Evolutionary conservation across 2,888 invertebrate genomes (phyloP), one percentile per base, ranked within the genome.

Genomic region (Fragum sueziense): DNA sequence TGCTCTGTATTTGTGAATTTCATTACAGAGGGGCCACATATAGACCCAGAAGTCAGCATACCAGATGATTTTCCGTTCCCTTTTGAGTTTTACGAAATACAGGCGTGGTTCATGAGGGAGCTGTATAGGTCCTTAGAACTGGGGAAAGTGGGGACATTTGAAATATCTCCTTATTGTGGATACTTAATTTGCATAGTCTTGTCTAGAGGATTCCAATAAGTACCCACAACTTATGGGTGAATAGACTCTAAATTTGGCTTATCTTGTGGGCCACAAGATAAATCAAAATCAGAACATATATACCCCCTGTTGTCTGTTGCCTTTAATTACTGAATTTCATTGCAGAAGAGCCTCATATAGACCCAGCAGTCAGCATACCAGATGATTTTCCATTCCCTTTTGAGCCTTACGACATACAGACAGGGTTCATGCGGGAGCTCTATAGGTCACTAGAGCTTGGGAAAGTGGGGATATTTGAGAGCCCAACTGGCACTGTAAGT

Each of bases 161-260:
- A 99, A 93, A 98, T n/a, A n/a, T n/a, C n/a, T 98, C 93, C 99
- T 99, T 14, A 99, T 99, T 20, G 98, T 98, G 88, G 98, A 98
- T 20, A 79, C 79, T 61, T 76, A 76, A 33, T 41, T 41, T n/a
- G n/a, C n/a, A n/a, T n/a, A n/a, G n/a, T n/a, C n/a, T n/a, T n/a
- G n/a, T n/a, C n/a, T n/a, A n/a, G n/a, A n/a, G n/a, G n/a, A n/a
- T n/a, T n/a, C n/a, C n/a, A n/a, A n/a, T n/a, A n/a, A n/a, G n/a
- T n/a, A n/a, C n/a, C n/a, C n/a, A n/a, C n/a, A n/a, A n/a, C n/a
- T n/a, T n/a, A n/a, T n/a, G n/a, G n/a, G n/a, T n/a, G n/a, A n/a
- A n/a, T n/a, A n/a, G n/a, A n/a, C n/a, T n/a, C n/a, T n/a, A n/a
- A n/a, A n/a, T n/a, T n/a, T n/a, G n/a, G n/a, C n/a, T n/a, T n/a